A percentile compares a stretch with the other conserved stretches of the same genome.
These are phyloP conservation scores for Poecilus cupreus DNA, from an alignment of 2,888 invertebrate genomes.

Conservation along the genomic window DNA sequence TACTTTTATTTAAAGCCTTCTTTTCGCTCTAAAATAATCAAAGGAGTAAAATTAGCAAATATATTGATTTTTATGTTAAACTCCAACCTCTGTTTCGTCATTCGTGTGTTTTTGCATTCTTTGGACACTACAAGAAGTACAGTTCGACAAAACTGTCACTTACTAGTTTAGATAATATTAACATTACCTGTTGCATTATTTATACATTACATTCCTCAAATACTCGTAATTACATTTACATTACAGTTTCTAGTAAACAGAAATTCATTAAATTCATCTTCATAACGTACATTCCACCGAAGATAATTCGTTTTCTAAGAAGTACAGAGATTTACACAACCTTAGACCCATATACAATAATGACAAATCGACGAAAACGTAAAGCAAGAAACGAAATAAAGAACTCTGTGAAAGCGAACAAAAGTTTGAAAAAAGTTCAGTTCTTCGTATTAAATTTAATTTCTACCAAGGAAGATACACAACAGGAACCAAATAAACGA, in stretches of 20 bases:
- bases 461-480: conserved; percentile 11
- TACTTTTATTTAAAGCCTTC: too few species aligned
- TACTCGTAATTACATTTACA: conserved; percentile 3
- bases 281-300: conserved; percentile 13
- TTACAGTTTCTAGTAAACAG: not conserved
- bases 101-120: too few species aligned
- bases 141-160: too few species aligned
- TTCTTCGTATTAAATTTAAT: conserved; percentile 33
- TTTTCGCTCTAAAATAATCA: too few species aligned
- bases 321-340: conserved; percentile 8
- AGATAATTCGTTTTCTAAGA: conserved; percentile 12
- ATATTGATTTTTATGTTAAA: too few species aligned
- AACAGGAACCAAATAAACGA: conserved; percentile 26
- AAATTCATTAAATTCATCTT: conserved; percentile 8
- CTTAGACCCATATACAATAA: conserved; percentile 13
- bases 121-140: too few species aligned
- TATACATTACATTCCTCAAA: not conserved
- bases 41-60: too few species aligned
- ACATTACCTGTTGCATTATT: not conserved
- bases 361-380: conserved; percentile 18
- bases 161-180: too few species aligned
- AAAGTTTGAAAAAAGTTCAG: conserved; percentile 31
- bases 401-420: not conserved
- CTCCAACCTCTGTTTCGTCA: too few species aligned
- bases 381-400: conserved; percentile 17